Conservation (phyloP, 2,888 invertebrate genomes). For the Meghimatium bilineatum region DNA sequence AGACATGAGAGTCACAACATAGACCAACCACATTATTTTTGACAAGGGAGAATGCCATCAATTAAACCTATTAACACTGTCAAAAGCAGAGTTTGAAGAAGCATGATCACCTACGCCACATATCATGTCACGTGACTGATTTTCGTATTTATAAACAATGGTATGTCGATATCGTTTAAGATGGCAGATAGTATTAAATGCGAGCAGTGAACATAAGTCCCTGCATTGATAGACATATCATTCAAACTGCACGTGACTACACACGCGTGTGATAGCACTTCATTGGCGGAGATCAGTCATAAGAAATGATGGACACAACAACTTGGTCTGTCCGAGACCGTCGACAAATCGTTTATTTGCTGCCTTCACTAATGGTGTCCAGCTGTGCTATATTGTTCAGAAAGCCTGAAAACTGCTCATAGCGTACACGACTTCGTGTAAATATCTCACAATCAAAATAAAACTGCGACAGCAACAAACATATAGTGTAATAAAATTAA, state of each 20-base stretch:
- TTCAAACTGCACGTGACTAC: neutral
- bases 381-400: neutral
- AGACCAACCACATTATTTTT: no score
- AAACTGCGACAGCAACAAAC: neutral
- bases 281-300: neutral
- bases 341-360: neutral
- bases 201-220: neutral
- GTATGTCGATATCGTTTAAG: no score
- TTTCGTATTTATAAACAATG: no score
- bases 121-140: no score
- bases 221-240: neutral
- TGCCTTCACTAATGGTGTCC: neutral
- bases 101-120: no score
- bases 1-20: no score
- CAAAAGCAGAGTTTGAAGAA: no score
- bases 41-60: no score
- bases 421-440: constrained; percentile 9
- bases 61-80: no score
- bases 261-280: neutral
- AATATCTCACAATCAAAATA: neutral
- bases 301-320: neutral
- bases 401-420: neutral
- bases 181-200: neutral
- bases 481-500: neutral
- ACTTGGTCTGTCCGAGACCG: neutral